Percentiles rank a stretch among this genome's conserved stretches.
These are phyloP conservation scores for Paedocypris sp. DNA, from an alignment of 2,113 vertebrate genomes.

Conservation along the genomic window DNA sequence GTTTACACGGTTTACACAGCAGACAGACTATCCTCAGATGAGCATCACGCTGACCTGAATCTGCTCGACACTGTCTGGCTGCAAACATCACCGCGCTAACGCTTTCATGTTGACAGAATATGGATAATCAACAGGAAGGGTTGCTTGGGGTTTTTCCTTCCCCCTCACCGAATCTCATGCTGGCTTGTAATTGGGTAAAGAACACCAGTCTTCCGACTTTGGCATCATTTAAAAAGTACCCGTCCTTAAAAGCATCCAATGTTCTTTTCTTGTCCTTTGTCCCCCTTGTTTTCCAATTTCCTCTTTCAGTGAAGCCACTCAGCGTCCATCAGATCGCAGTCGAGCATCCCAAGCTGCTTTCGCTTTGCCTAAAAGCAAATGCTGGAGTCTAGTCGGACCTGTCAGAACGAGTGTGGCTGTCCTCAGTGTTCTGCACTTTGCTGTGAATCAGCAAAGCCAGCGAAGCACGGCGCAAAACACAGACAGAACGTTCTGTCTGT, in stretches of 20 bases:
- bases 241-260: no score
- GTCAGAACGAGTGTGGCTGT: background rate
- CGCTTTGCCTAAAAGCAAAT: background rate
- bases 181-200: no score
- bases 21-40: slow-evolving; percentile 5
- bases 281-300: no score
- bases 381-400: background rate
- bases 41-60: background rate
- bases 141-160: no score
- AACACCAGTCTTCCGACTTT: no score
- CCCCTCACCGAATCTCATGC: background rate
- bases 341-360: background rate
- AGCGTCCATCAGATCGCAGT: background rate
- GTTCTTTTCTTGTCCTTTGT: no score
- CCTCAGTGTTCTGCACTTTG: slow-evolving; percentile 5
- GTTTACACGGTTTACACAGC: background rate
- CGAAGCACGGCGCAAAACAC: slow-evolving; percentile 26
- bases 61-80: background rate
- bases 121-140: no score
- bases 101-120: background rate
- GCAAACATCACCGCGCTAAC: background rate
- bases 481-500: slow-evolving; percentile 43
- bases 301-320: no score
- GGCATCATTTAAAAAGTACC: no score
- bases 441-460: slow-evolving; percentile 26